Evolutionary conservation across 2,888 invertebrate species (phyloP).

Genomic region (Drosophila peninsularis): DNA sequence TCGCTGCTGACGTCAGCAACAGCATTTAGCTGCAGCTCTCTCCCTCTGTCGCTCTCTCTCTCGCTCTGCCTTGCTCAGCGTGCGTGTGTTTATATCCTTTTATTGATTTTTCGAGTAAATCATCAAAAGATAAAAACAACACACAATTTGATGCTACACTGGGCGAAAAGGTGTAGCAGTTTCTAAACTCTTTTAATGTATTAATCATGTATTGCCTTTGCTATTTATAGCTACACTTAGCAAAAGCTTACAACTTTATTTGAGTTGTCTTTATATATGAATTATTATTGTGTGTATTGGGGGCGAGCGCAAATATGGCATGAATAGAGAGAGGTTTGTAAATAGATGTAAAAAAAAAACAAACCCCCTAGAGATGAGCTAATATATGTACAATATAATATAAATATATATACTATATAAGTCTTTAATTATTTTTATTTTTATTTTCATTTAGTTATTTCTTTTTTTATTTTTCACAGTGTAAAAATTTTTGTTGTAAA

Average conservation of each 20-base stretch:
- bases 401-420: too few relatives aligned
- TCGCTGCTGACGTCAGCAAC: slow-evolving; percentile 65
- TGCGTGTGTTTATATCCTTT: slow-evolving; percentile 11
- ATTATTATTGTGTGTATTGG: too few relatives aligned
- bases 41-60: not conserved
- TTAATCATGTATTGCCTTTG: not conserved
- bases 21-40: slow-evolving; percentile 4
- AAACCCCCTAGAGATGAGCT: too few relatives aligned
- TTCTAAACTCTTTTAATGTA: not conserved
- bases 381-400: too few relatives aligned
- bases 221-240: not conserved
- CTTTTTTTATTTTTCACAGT: not conserved
- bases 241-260: too few relatives aligned
- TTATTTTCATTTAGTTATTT: not conserved
- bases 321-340: too few relatives aligned
- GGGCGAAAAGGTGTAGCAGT: not conserved
- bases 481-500: too few relatives aligned
- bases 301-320: too few relatives aligned
- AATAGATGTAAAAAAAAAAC: too few relatives aligned
- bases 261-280: too few relatives aligned
- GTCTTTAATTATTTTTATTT: too few relatives aligned
- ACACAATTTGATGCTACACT: slow-evolving; percentile 7
- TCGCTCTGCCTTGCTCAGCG: not conserved
- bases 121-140: slow-evolving; percentile 8
- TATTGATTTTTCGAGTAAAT: slow-evolving; percentile 40